Conservation (phyloP, 2,113 vertebrate species). For the Aptenodytes patagonicus region DNA sequence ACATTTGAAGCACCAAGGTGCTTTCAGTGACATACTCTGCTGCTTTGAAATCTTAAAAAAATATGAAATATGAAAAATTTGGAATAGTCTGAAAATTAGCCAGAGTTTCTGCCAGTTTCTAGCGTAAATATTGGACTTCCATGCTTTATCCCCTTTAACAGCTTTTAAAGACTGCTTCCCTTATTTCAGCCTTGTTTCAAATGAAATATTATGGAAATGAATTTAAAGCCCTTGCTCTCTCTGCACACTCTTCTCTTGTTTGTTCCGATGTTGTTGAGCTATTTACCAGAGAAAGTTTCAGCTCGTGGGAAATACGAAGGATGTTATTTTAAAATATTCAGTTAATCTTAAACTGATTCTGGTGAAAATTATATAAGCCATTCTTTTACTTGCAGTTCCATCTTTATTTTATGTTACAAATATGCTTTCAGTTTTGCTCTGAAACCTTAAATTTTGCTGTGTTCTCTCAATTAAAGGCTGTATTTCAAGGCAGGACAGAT, state of each 20-base stretch:
- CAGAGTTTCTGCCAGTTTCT: not conserved
- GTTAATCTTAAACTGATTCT: not conserved
- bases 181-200: not conserved
- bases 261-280: not conserved
- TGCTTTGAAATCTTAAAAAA: not conserved
- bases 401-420: not conserved
- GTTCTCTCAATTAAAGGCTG: constrained; percentile 7
- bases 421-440: not conserved
- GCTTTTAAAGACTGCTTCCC: not conserved
- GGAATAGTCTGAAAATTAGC: not conserved
- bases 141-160: not conserved
- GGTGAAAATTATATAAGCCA: not conserved
- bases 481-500: constrained; percentile 28
- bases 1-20: not conserved
- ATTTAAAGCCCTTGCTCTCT: not conserved
- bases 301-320: not conserved
- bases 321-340: not conserved
- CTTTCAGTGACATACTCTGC: not conserved
- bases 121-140: not conserved
- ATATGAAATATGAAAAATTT: not conserved
- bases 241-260: not conserved
- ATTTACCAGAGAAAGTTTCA: constrained; percentile 10
- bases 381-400: not conserved
- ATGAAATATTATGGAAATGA: not conserved
- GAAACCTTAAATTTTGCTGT: not conserved